Base-by-base conservation (phyloP, 2,888 invertebrate genomes). In the Andricus quercusramuli region DNA sequence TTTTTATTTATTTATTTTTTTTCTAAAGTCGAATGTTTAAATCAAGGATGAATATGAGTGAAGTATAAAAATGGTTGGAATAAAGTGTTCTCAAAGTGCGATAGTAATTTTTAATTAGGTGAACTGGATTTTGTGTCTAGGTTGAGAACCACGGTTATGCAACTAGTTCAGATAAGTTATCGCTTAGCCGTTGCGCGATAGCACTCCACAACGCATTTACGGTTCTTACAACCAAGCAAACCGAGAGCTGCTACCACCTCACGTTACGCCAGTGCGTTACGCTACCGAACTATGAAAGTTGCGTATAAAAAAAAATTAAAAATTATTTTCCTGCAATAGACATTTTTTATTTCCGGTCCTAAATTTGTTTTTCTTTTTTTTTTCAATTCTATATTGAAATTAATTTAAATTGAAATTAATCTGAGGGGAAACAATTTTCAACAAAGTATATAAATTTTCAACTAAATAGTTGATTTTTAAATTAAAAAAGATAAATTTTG, bases 121-220 rank as follows among this genome's bases (percentile, higher is more conserved):
- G 64, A 62, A 37, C 77, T 65, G n/a, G 62, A 65, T 66, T 62
- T 37, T 47, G 44, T 32, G 79, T 25, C 59, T 74, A 76, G 64
- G 76, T 65, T 92, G 92, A 89, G 90, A 90, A 85, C 87, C 92
- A 82, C 91, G 91, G 92, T 80, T 86, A 85, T 88, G 90, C 89
- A 92, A 91, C 90, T 91, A 90, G 90, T 91, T 85, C 88, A 92
- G 92, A 92, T 92, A 92, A 92, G 90, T 87, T 91, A 91, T 91
- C 90, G 90, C 89, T 82, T 83, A 85, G 85, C 81, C 86, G 87
- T 81, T 86, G 83, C 44, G 88, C 89, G 90, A 90, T 91, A 91
- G 87, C 89, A 87, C 86, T 87, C 88, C 86, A 86, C 86, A 88
- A 86, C 85, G 85, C 84, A 88, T 85, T 83, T 83, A 83, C 83